Conservation (phyloP, 2,113 vertebrate species). For the Ibidorhyncha struthersii region DNA sequence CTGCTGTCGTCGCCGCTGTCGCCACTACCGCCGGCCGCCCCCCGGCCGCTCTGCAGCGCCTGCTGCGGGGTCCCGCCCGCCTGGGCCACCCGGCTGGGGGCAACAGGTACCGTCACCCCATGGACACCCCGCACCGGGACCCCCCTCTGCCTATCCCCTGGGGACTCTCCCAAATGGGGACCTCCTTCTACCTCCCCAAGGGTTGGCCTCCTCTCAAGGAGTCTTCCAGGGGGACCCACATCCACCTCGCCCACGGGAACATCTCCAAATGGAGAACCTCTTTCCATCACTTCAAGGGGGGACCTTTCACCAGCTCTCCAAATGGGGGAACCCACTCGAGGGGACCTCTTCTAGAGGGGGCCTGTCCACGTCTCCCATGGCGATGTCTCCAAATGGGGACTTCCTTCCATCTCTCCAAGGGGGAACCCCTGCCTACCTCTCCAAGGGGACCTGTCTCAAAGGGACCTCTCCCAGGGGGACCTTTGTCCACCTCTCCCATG, state of each 20-base stretch:
- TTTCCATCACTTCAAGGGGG: not conserved
- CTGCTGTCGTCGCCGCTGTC: not conserved
- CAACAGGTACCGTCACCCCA: slow-evolving; percentile 55
- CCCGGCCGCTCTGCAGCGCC: not conserved
- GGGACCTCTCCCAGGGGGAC: not conserved
- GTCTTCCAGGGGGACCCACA: not conserved
- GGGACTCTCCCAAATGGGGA: not conserved
- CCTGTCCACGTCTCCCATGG: not conserved
- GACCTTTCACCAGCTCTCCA: not conserved
- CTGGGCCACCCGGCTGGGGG: slow-evolving; percentile 56
- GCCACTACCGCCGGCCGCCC: not conserved
- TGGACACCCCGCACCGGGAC: not conserved
- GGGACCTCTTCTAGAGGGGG: too few species aligned
- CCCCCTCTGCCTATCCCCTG: not conserved
- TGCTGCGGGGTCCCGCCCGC: slow-evolving; percentile 31
- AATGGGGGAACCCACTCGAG: not conserved
- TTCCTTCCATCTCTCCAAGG: not conserved
- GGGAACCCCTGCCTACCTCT: too few species aligned
- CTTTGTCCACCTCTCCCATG: not conserved
- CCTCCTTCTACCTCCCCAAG: too few species aligned
- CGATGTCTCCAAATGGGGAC: not conserved
- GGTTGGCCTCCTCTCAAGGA: not conserved
- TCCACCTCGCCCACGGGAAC: not conserved
- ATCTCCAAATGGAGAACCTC: not conserved
- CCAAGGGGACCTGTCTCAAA: not conserved